Evolutionary conservation across 35 echinoderm and acorn worm species (phyloP).

Genomic region (Strongylocentrotus purpuratus): DNA sequence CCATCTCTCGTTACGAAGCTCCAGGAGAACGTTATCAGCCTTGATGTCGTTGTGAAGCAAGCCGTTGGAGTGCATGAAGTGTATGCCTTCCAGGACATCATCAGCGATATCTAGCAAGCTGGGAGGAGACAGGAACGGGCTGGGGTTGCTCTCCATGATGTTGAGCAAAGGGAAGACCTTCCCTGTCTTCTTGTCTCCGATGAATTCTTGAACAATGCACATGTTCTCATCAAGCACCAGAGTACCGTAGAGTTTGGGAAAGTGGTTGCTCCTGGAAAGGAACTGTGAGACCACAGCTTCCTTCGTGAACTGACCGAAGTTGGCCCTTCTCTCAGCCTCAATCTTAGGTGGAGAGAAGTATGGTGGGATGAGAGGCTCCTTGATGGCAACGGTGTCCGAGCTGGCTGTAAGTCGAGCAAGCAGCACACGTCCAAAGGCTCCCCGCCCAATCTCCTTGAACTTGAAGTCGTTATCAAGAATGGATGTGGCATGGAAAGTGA

Average conservation of each 20-base stretch:
- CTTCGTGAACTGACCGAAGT: neutral
- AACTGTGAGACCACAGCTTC: neutral
- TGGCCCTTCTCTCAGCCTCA: neutral
- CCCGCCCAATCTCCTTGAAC: neutral
- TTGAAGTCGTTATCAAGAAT: neutral
- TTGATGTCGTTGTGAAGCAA: slow-evolving; percentile 51
- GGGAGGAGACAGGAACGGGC: neutral
- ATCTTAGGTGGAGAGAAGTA: neutral
- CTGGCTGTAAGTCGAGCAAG: neutral
- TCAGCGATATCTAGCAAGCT: neutral
- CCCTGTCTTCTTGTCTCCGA: slow-evolving; percentile 24
- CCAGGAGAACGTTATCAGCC: slow-evolving; percentile 27
- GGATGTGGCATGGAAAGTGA: neutral
- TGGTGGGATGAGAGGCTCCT: neutral
- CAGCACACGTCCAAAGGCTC: neutral
- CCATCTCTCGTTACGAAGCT: neutral
- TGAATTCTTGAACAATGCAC: slow-evolving; percentile 26
- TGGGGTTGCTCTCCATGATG: neutral
- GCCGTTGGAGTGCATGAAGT: neutral
- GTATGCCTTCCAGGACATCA: slow-evolving; percentile 26
- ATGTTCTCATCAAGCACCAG: neutral
- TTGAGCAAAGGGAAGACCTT: neutral
- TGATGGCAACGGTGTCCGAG: neutral
- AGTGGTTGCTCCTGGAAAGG: neutral
- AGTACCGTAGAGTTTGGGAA: neutral